Evolutionary conservation across 2,113 vertebrate genomes (phyloP).

Genomic region (Riparia riparia): DNA sequence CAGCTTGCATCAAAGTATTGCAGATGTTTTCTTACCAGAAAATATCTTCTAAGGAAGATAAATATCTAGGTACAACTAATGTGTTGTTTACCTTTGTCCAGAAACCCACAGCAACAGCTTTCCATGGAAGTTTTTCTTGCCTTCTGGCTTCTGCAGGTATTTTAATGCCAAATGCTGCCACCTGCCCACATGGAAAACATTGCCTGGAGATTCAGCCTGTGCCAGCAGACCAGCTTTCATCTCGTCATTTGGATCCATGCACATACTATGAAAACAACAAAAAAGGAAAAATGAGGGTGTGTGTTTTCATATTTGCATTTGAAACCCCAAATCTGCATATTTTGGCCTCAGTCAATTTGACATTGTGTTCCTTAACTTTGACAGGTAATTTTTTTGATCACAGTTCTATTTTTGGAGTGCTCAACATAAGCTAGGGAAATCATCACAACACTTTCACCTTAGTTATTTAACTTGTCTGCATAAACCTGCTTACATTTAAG

Average conservation of each 20-base stretch:
- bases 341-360: neutral
- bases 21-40: neutral
- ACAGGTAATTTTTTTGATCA: neutral
- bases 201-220: conserved; percentile 88
- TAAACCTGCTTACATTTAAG: neutral
- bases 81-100: conserved; percentile 86
- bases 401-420: neutral
- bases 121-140: conserved; percentile 90
- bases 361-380: neutral
- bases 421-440: neutral
- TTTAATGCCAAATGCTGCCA: conserved; percentile 95
- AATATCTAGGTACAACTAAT: neutral
- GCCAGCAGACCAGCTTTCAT: conserved; percentile 89
- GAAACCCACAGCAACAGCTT: conserved; percentile 89
- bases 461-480: neutral
- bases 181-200: conserved; percentile 77
- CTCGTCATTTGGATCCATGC: conserved; percentile 92
- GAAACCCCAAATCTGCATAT: neutral
- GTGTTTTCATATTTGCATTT: neutral
- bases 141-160: conserved; percentile 89
- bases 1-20: neutral
- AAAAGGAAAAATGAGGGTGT: neutral
- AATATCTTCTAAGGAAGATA: neutral
- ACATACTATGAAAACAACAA: conserved; percentile 79
- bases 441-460: neutral